These are phyloP conservation scores for Philotrypesis tridentata DNA, from an alignment of 1,140 invertebrate genomes.

Conservation along the genomic window DNA sequence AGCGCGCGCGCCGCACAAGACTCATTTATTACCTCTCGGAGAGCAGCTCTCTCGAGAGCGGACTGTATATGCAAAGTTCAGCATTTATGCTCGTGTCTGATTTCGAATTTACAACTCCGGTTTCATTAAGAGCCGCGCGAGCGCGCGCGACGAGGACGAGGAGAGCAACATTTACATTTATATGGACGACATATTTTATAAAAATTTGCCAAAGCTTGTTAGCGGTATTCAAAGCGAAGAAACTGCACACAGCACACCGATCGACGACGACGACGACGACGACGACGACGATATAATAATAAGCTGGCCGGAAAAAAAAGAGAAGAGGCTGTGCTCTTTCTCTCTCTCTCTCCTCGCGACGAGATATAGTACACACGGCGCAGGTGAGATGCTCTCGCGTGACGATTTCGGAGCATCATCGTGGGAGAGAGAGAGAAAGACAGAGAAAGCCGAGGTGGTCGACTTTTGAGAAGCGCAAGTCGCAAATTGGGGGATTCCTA, in stretches of 20 bases:
- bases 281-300: not conserved
- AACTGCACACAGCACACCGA: too few relatives aligned
- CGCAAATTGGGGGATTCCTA: constrained; percentile 38
- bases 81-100: not conserved
- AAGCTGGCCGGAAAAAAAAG: not conserved
- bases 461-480: constrained; percentile 56
- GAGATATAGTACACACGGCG: not conserved
- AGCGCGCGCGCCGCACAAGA: not conserved
- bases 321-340: not conserved
- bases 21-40: not conserved
- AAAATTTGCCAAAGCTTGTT: not conserved
- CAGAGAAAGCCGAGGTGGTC: constrained; percentile 52
- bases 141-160: not conserved
- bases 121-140: not conserved
- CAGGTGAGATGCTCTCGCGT: not conserved
- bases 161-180: not conserved
- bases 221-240: not conserved
- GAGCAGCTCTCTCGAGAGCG: too few relatives aligned
- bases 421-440: not conserved
- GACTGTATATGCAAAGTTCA: not conserved
- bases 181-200: not conserved
- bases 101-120: not conserved
- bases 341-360: too few relatives aligned
- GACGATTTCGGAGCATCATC: not conserved
- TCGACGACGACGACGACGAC: too few relatives aligned